Evolutionary conservation across 2,797 vertebrate species (phyloP).

Genomic region (Peromyscus nudipes): DNA sequence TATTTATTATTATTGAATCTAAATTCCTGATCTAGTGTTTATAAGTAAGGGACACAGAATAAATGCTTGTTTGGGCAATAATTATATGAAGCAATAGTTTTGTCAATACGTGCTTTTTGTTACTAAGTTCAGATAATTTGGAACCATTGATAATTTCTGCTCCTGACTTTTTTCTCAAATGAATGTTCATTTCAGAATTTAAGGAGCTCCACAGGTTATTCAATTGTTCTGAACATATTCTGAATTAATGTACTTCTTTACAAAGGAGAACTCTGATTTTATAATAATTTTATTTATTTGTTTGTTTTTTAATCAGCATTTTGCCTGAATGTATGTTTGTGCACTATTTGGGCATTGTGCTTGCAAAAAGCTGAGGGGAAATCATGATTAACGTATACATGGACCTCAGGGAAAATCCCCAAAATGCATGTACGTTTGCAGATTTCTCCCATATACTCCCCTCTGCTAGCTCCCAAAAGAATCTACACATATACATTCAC

Average conservation of each 20-base stretch:
- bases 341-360: not conserved
- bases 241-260: constrained; percentile 30
- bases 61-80: not conserved
- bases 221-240: not conserved
- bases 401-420: not conserved
- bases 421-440: accelerated
- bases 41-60: not conserved
- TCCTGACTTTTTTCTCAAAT: constrained; percentile 3
- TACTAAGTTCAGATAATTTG: not conserved
- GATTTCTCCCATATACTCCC: accelerated
- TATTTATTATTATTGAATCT: not conserved
- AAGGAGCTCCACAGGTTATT: not conserved
- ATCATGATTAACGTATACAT: not conserved
- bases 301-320: not conserved
- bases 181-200: constrained; percentile 45
- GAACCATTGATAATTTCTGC: not conserved
- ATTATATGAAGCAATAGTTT: not conserved
- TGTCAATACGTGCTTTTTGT: not conserved
- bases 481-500: too few species aligned
- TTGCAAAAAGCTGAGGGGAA: not conserved
- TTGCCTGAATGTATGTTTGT: not conserved
- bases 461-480: too few species aligned
- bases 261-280: not conserved
- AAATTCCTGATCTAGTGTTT: not conserved
- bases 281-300: not conserved